Conservation (phyloP, 2,888 invertebrate genomes). For the Phortica magna region DNA sequence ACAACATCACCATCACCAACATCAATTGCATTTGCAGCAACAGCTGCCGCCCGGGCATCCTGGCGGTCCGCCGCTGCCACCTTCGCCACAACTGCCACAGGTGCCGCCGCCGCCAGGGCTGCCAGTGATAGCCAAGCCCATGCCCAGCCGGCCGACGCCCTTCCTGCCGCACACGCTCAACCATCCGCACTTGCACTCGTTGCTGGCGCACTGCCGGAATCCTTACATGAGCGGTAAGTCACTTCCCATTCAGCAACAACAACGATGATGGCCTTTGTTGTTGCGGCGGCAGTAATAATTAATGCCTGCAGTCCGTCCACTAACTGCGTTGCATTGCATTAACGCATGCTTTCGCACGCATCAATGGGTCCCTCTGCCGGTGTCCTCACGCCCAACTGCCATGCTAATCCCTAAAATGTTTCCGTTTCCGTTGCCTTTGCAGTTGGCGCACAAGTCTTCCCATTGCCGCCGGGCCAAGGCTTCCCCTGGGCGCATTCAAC, state of each 20-base stretch:
- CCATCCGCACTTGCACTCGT: conserved; percentile 89
- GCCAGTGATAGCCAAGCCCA: conserved; percentile 87
- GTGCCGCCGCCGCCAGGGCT: conserved; percentile 52
- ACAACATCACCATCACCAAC: conserved; percentile 24
- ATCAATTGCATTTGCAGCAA: conserved; percentile 39
- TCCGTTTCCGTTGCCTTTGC: conserved; percentile 69
- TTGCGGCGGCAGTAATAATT: conserved; percentile 55
- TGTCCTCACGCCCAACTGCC: background rate
- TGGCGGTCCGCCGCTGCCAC: background rate
- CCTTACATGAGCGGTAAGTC: conserved; percentile 86
- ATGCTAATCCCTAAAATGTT: conserved; percentile 31
- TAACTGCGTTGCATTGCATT: conserved; percentile 55
- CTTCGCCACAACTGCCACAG: conserved; percentile 52
- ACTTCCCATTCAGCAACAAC: background rate
- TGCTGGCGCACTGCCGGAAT: conserved; percentile 89
- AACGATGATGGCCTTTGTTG: conserved; percentile 4
- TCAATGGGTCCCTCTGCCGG: conserved; percentile 18
- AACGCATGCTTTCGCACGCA: conserved; percentile 58
- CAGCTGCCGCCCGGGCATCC: conserved; percentile 53
- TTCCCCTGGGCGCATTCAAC: conserved; percentile 96
- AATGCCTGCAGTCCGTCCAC: conserved; percentile 45
- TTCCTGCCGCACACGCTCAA: conserved; percentile 85
- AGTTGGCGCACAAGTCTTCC: conserved; percentile 82
- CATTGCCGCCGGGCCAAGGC: conserved; percentile 80
- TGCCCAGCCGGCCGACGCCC: conserved; percentile 86